Base-by-base conservation (phyloP, 2,888 invertebrate genomes). In the Pogonocherus hispidulus region DNA sequence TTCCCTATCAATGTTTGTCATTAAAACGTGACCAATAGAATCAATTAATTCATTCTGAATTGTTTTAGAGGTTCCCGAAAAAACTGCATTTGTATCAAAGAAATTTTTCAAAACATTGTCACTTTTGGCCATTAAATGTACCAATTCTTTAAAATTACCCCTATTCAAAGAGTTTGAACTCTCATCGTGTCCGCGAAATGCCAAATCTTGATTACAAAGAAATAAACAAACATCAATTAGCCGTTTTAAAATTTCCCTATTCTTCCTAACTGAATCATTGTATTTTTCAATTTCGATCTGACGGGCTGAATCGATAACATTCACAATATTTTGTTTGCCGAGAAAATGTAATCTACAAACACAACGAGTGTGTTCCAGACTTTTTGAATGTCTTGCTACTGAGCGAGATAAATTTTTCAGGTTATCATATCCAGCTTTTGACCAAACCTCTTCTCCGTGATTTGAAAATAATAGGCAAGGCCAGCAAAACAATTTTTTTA, bases 21-120 rank as follows among this genome's bases (percentile, higher is more conserved):
- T 35, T 5, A 56, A 16, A n/a, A 8, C 4, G 11, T 41, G 16
- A 46, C 16, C 9, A 16, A 11, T n/a, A 20, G 20, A 27, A 5
- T 27, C 9, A n/a, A 49, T 49, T 4, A 49, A 49, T 2, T 49
- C 49, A 49, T 49, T 49, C 11, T 22, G 22, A n/a, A 22, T 49
- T n/a, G 23, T 49, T 49, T 49, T 6, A 22, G 49, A 49, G 11
- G 18, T 16, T 3, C 20, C 20, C 0, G 9, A 3, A 49, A 49
- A 67, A 66, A 67, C 44, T 3, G 69, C 63, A 18, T 22, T 6
- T 46, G 60, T n/a, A 4, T 49, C 16, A 49, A 52, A 63, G 80
- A 63, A 57, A 4, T 19, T 44, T 9, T 67, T 52, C 14, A 67
- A 67, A 14, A 44, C 57, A 18, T 5, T 11, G 23, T 67, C 52